Base-by-base conservation (phyloP, 2,888 invertebrate species). In the Frankliniella fusca region DNA sequence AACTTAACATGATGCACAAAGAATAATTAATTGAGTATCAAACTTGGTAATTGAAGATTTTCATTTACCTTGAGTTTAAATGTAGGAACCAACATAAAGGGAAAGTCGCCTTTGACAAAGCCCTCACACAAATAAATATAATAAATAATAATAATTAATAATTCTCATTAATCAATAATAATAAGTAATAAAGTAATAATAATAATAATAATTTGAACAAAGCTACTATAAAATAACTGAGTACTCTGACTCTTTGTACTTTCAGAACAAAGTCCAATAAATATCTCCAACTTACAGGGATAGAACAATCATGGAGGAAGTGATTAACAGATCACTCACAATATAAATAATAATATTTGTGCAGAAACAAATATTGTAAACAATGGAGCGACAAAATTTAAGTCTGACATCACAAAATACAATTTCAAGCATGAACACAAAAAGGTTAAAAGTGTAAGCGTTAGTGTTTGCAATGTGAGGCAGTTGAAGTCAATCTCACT, bases 261-360 rank as follows among this genome's bases (percentile, higher is more conserved):
- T 76, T 76, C 70, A 76, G 70, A 76, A 76, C 70, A 76, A 76
- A 76, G 70, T 76, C 70, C 70, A 76, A 76, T 76, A 76, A 76
- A 76, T 76, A 27, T 76, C 9, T 27, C 27, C 27, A 27, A 20
- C 61, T 61, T 61, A 38, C 38, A 38, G 38, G 38, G 38, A 38
- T 38, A 38, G 38, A 38, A 38, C 38, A 38, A 38, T 38, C 5
- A 38, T 38, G 38, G 38, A 38, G 38, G 38, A 76, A 27, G 23
- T 27, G 27, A 38, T 38, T 38, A 76, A 76, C 27, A 76, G 70
- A 76, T 76, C 70, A 76, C 70, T 76, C 23, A 12, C 27, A 23
- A 54, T 27, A 23, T 23, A 76, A 76, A 76, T 76, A 38, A 38
- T 38, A 76, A 76, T 12, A 23, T 27, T 76, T 76, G 70, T 76